Base-by-base conservation (phyloP, 2,113 vertebrate genomes). In the Syrmaticus mikado region DNA sequence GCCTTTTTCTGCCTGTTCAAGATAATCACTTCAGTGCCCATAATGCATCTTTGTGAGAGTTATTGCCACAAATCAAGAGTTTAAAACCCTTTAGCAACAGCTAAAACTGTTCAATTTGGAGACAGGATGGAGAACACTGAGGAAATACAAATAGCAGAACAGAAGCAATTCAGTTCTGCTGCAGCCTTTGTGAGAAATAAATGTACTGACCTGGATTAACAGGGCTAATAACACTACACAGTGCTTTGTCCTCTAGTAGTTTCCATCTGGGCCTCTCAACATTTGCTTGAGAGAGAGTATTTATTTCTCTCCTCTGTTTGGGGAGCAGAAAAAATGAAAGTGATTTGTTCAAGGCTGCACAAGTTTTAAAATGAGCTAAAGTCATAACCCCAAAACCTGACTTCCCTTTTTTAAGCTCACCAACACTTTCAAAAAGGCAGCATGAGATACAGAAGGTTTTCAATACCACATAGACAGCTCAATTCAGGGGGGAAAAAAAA, bases 41-140 rank as follows among this genome's bases (percentile, higher is more conserved):
- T n/a, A 90, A 92, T 57, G 60, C 50, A 88, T 92, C 79, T 94
- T 82, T 94, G 84, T 75, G 72, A n/a, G 46, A 92, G 70, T 71
- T 88, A 73, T 1, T 82, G 85, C 74, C 50, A 84, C 90, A 93
- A 95, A 87, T 92, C 94, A 94, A 78, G 66, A 90, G 70, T 86
- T 89, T 92, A 61, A 92, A 91, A 87, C 60, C 71, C 70, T 95
- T 79, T 55, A 90, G 88, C 68, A 94, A 74, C 41, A 72, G 68
- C 71, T 89, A 60, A 94, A 94, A 84, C 78, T 70, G 55, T 86
- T 88, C n/a, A 1, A 9, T 79, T 91, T 82, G 76, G 57, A 95
- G 64, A 67, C 24, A 82, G 60, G 70, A 45, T 66, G 60, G 62
- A 81, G 87, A 81, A 74, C 60, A 62, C 57, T 18, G 46, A 84